These are phyloP conservation scores for Noturus placidus DNA, from an alignment of 2,113 vertebrate genomes.

Conservation along the genomic window DNA sequence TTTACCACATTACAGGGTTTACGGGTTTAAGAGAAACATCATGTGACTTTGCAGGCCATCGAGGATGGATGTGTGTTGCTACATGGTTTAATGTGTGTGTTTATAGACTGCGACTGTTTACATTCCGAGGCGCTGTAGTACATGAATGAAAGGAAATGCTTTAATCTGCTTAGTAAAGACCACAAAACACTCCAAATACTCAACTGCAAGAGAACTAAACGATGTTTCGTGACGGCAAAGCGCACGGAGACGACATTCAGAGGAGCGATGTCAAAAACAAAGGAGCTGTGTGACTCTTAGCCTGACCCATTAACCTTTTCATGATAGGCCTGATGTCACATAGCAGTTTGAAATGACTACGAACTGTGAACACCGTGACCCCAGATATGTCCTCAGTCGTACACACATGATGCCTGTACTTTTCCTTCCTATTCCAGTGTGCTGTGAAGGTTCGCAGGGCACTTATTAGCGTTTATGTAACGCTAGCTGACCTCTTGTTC, in stretches of 20 bases:
- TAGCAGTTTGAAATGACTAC: neutral
- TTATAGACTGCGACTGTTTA: slow-evolving; percentile 80
- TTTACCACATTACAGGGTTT: neutral
- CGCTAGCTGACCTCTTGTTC: slow-evolving; percentile 24
- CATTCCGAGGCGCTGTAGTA: slow-evolving; percentile 75
- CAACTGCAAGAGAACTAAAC: neutral
- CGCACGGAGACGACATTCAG: slow-evolving; percentile 18
- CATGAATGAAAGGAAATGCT: slow-evolving; percentile 72
- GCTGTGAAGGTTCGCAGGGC: neutral
- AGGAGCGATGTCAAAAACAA: slow-evolving; percentile 4
- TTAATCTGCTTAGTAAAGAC: slow-evolving; percentile 61
- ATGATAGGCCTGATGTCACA: slow-evolving; percentile 17
- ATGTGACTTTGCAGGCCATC: slow-evolving; percentile 67
- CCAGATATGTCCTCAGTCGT: neutral
- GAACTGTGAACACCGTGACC: slow-evolving; percentile 1
- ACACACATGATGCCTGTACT: slow-evolving; percentile 1
- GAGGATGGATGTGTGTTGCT: slow-evolving; percentile 57
- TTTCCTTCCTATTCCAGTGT: neutral
- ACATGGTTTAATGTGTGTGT: slow-evolving; percentile 61
- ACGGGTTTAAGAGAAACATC: slow-evolving; percentile 62
- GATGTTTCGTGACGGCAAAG: neutral
- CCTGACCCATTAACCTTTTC: neutral
- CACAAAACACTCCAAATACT: slow-evolving; percentile 35
- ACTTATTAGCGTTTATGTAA: slow-evolving; percentile 18
- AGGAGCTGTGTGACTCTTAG: slow-evolving; percentile 13